These are phyloP conservation scores for Brachyptera risi DNA, from an alignment of 2,888 invertebrate genomes.

Conservation along the genomic window DNA sequence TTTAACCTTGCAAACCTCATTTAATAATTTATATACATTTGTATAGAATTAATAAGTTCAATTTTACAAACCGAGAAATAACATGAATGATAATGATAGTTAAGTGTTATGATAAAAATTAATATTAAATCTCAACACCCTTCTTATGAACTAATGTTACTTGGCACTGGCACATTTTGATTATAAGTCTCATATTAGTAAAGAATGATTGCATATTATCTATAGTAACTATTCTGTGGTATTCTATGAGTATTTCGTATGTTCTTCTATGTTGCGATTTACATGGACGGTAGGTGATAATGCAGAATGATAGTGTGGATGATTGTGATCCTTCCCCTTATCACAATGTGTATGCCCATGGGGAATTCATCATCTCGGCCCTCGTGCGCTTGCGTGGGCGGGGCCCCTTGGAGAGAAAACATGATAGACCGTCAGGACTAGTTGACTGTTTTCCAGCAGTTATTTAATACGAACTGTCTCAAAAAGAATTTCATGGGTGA, in stretches of 20 bases:
- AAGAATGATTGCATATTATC: too few relatives aligned
- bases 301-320: background rate
- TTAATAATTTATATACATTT: too few relatives aligned
- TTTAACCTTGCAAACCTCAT: too few relatives aligned
- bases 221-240: too few relatives aligned
- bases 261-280: background rate
- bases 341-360: slow-evolving; percentile 27
- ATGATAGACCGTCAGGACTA: too few relatives aligned
- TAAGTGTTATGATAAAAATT: background rate
- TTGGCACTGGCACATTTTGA: slow-evolving; percentile 17
- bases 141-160: background rate
- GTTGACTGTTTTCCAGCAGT: too few relatives aligned
- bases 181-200: background rate
- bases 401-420: slow-evolving; percentile 22
- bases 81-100: background rate
- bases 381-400: slow-evolving; percentile 19
- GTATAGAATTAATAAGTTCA: too few relatives aligned
- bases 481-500: too few relatives aligned
- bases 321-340: background rate
- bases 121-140: slow-evolving; percentile 2
- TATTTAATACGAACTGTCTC: too few relatives aligned
- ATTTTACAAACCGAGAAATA: too few relatives aligned
- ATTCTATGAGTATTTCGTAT: background rate
- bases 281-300: background rate
- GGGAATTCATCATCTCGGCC: slow-evolving; percentile 21